Conservation (phyloP, 2,888 invertebrate species). For the Nudaria mundana region DNA sequence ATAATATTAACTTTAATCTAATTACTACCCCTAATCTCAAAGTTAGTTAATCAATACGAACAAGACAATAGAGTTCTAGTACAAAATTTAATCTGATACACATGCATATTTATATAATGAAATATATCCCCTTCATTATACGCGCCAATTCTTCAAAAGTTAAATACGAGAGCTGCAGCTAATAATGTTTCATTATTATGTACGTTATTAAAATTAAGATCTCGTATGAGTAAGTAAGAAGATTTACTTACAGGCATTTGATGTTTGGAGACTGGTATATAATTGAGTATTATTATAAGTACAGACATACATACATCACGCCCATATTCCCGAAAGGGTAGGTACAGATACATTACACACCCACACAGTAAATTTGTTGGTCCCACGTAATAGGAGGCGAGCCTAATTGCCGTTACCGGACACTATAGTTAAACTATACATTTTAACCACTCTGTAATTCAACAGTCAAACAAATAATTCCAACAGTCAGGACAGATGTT, state of each 20-base stretch:
- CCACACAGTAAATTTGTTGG: too few relatives aligned
- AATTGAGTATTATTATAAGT: too few relatives aligned
- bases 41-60: not conserved
- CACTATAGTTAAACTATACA: too few relatives aligned
- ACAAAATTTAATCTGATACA: constrained; percentile 20
- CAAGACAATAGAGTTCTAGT: constrained; percentile 2
- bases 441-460: too few relatives aligned
- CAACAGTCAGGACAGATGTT: too few relatives aligned
- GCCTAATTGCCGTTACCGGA: too few relatives aligned
- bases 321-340: too few relatives aligned
- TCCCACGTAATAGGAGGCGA: too few relatives aligned
- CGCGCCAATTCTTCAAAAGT: constrained; percentile 68
- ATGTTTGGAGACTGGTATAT: constrained; percentile 13
- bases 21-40: not conserved
- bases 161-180: constrained; percentile 61
- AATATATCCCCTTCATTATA: constrained; percentile 60
- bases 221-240: constrained; percentile 22
- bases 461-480: too few relatives aligned
- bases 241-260: constrained; percentile 34
- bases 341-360: too few relatives aligned
- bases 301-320: too few relatives aligned
- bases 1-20: too few relatives aligned
- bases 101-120: constrained; percentile 49
- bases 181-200: constrained; percentile 74
- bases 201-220: constrained; percentile 62